Conservation (phyloP, 2,113 vertebrate genomes). For the Turnix velox region DNA sequence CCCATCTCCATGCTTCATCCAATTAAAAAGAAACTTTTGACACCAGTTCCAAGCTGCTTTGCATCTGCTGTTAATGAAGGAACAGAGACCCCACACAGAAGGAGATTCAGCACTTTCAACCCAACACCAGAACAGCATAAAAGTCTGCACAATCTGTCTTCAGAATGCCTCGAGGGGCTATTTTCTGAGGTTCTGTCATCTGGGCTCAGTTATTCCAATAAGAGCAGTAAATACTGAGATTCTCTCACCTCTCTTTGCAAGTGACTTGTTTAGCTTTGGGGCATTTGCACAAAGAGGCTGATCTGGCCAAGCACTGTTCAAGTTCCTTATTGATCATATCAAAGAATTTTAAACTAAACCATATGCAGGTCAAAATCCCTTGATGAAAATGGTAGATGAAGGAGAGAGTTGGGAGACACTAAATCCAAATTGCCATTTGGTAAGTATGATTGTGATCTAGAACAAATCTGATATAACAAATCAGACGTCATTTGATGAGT, state of each 20-base stretch:
- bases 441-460: not conserved
- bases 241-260: not conserved
- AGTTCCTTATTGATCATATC: not conserved
- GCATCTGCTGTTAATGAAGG: not conserved
- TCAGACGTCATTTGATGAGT: not conserved
- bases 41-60: not conserved
- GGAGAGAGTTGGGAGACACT: not conserved
- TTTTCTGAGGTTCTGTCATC: not conserved
- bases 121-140: not conserved
- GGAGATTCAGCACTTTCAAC: not conserved
- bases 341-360: not conserved
- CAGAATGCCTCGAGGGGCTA: accelerated
- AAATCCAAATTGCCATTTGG: not conserved
- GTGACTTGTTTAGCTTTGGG: not conserved
- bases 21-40: not conserved
- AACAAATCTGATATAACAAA: not conserved
- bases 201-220: not conserved
- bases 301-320: not conserved
- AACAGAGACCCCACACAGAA: not conserved
- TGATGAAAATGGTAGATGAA: not conserved
- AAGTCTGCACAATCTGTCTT: not conserved
- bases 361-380: not conserved
- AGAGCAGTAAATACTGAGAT: not conserved
- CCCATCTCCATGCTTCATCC: not conserved
- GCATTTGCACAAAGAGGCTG: not conserved